A percentile compares a stretch with the other conserved stretches of the same genome.
These are phyloP conservation scores for Gnathonemus echidnorhynchus DNA, from an alignment of 2,113 vertebrate genomes.

Conservation along the genomic window DNA sequence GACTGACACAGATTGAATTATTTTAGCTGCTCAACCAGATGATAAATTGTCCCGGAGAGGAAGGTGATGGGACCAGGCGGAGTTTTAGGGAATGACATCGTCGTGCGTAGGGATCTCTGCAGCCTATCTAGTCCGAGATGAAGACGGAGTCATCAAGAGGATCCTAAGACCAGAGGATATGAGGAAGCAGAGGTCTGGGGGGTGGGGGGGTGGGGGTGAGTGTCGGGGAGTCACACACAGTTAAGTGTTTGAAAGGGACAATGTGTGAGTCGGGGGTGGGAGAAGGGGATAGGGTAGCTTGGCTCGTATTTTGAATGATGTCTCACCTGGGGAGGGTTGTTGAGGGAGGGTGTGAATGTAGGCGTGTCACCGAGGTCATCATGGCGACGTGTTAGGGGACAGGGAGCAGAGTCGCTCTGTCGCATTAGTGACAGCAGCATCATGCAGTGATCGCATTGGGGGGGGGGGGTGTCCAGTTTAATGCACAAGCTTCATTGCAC, in stretches of 20 bases:
- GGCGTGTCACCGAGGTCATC: neutral
- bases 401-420: neutral
- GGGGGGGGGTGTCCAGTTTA: neutral
- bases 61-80: neutral
- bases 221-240: neutral
- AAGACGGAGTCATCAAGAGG: neutral
- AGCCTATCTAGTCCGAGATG: neutral
- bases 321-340: neutral
- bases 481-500: neutral
- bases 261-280: neutral
- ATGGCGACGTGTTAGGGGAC: neutral
- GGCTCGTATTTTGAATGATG: neutral
- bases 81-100: neutral
- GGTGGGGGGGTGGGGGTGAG: neutral
- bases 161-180: neutral
- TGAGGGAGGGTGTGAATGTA: neutral
- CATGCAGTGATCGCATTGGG: slow-evolving; percentile 42
- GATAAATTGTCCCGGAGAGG: neutral
- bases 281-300: neutral
- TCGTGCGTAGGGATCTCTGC: neutral
- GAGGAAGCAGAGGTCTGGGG: neutral
- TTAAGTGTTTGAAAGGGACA: neutral
- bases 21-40: neutral
- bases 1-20: neutral
- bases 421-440: neutral